phyloP scores from a whole-genome alignment of 2,888 invertebrate species.

The Andricus curvator region DNA sequence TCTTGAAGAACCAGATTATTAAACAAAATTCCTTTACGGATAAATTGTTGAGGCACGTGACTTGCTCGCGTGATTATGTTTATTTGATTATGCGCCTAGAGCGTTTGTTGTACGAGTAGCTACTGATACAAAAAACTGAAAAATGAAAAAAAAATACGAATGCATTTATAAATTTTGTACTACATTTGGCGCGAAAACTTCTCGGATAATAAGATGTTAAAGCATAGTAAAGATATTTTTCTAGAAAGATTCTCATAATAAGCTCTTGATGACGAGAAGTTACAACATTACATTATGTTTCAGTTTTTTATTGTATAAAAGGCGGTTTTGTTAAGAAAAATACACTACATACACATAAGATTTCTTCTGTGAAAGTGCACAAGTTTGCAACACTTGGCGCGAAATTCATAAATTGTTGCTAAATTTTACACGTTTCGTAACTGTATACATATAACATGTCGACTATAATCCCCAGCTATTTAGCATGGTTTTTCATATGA shows the following conservation, averaged over 20 bases:
- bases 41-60: conserved; percentile 1
- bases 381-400: neutral
- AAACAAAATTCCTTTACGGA: neutral
- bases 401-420: neutral
- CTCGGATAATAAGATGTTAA: conserved; percentile 28
- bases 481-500: conserved; percentile 27
- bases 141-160: conserved; percentile 14
- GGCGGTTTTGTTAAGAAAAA: neutral
- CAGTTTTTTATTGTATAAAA: conserved; percentile 24
- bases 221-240: conserved; percentile 37
- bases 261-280: conserved; percentile 30
- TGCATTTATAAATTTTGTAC: conserved; percentile 28
- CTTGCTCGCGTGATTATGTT: neutral
- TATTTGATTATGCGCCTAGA: neutral
- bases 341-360: neutral
- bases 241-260: conserved; percentile 30
- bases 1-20: neutral
- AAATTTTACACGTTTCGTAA: conserved; percentile 30
- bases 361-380: neutral
- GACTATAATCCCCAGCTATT: conserved; percentile 34
- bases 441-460: conserved; percentile 25
- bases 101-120: conserved; percentile 10
- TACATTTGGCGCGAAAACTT: conserved; percentile 26
- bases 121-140: conserved; percentile 7
- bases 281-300: conserved; percentile 24